Conservation (phyloP, 2,113 vertebrate genomes). For the Pterophyllum scalare region DNA sequence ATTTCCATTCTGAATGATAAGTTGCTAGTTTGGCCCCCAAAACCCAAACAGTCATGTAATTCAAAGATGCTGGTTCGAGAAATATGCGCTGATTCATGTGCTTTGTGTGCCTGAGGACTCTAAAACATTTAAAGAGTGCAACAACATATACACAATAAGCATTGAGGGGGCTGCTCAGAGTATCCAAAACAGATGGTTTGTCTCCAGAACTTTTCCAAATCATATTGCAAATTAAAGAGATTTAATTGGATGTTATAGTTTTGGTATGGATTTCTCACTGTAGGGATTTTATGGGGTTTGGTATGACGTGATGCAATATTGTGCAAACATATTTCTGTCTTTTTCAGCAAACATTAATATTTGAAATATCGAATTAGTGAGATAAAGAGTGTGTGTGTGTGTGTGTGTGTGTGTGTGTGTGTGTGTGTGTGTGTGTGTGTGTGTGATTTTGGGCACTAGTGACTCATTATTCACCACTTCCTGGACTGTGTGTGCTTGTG, state of each 20-base stretch:
- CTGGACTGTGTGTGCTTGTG: conserved; percentile 7
- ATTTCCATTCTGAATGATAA: not conserved
- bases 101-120: not conserved
- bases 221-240: not conserved
- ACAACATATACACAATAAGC: not conserved
- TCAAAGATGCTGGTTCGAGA: not conserved
- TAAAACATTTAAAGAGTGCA: conserved; percentile 16
- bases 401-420: not conserved
- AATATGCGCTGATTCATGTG: not conserved
- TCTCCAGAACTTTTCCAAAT: not conserved
- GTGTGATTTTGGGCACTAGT: conserved; percentile 25
- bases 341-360: conserved; percentile 5
- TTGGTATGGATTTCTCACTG: not conserved
- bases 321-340: conserved; percentile 26
- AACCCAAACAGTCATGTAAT: not conserved
- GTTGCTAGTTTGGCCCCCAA: not conserved
- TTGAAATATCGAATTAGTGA: conserved; percentile 35
- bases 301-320: conserved; percentile 24
- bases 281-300: not conserved
- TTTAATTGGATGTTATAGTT: not conserved
- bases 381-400: not conserved
- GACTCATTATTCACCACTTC: conserved; percentile 56
- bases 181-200: not conserved
- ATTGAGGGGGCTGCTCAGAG: not conserved
- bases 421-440: not conserved